Conservation (phyloP, 2,888 invertebrate species). For the Torymus texanus region DNA sequence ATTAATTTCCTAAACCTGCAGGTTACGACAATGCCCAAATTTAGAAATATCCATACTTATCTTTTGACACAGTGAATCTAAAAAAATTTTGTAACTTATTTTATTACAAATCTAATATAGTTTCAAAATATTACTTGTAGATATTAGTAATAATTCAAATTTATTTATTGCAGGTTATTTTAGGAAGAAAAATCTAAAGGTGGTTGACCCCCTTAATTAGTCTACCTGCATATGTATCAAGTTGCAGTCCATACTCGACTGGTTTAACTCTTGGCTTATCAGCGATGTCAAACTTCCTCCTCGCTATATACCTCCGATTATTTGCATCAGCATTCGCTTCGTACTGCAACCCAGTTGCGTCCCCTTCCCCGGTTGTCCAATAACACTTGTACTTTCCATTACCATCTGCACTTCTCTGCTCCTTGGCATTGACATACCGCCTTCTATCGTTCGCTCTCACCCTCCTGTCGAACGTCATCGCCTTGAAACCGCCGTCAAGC, state of each 20-base stretch:
- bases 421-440: not conserved
- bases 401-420: constrained; percentile 5
- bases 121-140: no score
- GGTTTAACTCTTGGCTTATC: not conserved
- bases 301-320: not conserved
- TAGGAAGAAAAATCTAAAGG: not conserved
- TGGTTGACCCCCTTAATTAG: no score
- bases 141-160: no score
- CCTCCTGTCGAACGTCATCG: constrained; percentile 16
- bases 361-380: constrained; percentile 30
- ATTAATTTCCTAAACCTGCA: no score
- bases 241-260: not conserved
- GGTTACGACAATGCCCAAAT: no score
- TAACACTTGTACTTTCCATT: constrained; percentile 49
- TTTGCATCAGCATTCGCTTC: not conserved
- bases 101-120: no score
- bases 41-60: no score
- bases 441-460: constrained; percentile 18
- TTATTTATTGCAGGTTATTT: no score
- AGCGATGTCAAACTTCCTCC: constrained; percentile 19
- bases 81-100: no score
- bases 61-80: no score
- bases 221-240: constrained; percentile 14
- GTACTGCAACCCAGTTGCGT: not conserved
- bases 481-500: not conserved